Conservation (phyloP, 2,797 vertebrate genomes). For the Arctocebus calabarensis region DNA sequence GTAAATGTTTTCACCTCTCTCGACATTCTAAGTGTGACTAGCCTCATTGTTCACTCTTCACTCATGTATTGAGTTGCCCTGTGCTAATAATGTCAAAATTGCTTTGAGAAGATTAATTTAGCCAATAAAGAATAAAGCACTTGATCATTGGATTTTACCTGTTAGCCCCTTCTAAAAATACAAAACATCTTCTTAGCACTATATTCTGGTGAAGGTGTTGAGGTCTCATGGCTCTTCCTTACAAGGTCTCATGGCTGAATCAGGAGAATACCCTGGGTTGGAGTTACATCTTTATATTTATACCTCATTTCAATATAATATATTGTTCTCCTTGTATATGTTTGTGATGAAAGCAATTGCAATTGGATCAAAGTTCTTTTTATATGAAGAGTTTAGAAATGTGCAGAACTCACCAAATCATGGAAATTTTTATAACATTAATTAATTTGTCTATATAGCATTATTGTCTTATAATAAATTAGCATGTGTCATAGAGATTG, state of each 20-base stretch:
- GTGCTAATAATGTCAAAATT: slow-evolving; percentile 27
- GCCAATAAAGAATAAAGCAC: slow-evolving; percentile 14
- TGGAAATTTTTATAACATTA: background rate
- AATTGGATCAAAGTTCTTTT: background rate
- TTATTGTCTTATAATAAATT: background rate
- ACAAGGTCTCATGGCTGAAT: background rate
- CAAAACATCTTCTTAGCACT: background rate
- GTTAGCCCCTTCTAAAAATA: background rate
- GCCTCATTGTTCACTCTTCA: slow-evolving; percentile 41
- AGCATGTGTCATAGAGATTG: fast-evolving
- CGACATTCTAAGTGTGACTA: background rate
- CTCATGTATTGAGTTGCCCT: slow-evolving; percentile 4
- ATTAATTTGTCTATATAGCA: background rate
- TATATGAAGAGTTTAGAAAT: background rate
- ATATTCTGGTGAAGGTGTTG: background rate
- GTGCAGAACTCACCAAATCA: background rate
- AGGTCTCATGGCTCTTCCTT: background rate
- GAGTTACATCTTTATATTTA: background rate
- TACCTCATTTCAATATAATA: fast-evolving
- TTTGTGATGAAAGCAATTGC: background rate
- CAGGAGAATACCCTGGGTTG: background rate
- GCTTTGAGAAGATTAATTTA: slow-evolving; percentile 39
- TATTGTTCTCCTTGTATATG: background rate
- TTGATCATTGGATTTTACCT: background rate
- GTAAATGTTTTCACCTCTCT: background rate